A percentile compares a stretch with the other conserved stretches of the same genome.
These are phyloP conservation scores for Oryzias javanicus DNA, from an alignment of 2,113 vertebrate genomes.

Conservation along the genomic window DNA sequence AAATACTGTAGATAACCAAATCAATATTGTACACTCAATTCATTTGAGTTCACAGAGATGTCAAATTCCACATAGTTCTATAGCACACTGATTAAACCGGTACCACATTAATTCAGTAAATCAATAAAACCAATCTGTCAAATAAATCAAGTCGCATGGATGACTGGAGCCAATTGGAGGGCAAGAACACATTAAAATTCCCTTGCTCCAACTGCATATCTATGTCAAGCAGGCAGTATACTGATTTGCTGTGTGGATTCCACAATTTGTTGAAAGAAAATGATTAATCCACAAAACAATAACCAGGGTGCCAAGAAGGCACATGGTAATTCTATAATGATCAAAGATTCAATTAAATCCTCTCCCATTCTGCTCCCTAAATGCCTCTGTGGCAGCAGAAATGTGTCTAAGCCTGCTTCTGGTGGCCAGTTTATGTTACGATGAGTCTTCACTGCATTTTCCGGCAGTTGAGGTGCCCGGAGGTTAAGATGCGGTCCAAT, in stretches of 20 bases:
- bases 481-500: slow-evolving; percentile 46
- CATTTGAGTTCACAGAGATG: slow-evolving; percentile 77
- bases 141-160: slow-evolving; percentile 74
- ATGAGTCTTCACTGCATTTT: slow-evolving; percentile 23
- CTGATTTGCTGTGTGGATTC: slow-evolving; percentile 65
- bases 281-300: slow-evolving; percentile 74
- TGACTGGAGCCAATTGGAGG: slow-evolving; percentile 64
- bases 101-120: slow-evolving; percentile 76
- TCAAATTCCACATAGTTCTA: slow-evolving; percentile 71
- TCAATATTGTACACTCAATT: slow-evolving; percentile 75
- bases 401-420: slow-evolving; percentile 12
- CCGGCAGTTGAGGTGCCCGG: slow-evolving; percentile 14
- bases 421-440: slow-evolving; percentile 15
- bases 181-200: slow-evolving; percentile 63
- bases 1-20: slow-evolving; percentile 76
- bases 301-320: slow-evolving; percentile 66
- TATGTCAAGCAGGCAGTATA: slow-evolving; percentile 59
- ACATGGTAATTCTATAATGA: slow-evolving; percentile 71
- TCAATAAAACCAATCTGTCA: slow-evolving; percentile 79
- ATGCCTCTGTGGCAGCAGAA: slow-evolving; percentile 48
- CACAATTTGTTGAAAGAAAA: slow-evolving; percentile 71
- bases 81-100: slow-evolving; percentile 74
- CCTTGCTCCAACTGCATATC: slow-evolving; percentile 61
- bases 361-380: slow-evolving; percentile 61
- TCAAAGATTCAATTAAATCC: slow-evolving; percentile 71